Evolutionary conservation across 2,888 invertebrate species (phyloP), one percentile per base, ranked within the genome.

Genomic region (Idaea dimidiata): DNA sequence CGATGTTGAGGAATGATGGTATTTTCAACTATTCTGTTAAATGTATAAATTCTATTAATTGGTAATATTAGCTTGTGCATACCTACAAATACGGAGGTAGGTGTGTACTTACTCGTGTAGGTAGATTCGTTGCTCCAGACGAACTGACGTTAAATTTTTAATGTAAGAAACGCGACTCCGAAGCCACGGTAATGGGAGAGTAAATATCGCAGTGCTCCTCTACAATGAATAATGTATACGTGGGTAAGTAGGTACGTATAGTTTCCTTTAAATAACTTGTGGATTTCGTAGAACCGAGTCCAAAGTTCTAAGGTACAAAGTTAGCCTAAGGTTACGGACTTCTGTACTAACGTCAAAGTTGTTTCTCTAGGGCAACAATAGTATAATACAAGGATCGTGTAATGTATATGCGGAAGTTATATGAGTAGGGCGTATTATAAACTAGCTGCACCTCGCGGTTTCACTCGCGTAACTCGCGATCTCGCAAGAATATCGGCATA

Each of bases 171-270:
- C 80, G 83, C 83, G 86, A 86, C 84, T 82, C 77, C 70, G 75
- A 80, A 80, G 78, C 79, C 82, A 72, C 81, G 76, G 84, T 87
- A 87, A 89, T 88, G 84, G 86, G 79, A 81, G 81, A 83, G 87
- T 89, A 89, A 89, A 89, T 87, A 89, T 87, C 86, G 82, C 79
- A 79, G 81, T 79, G 84, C 84, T 86, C 81, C 83, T 83, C 83
- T 84, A 83, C 84, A 83, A 86, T 89, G 84, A 88, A 89, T 89
- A 86, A 89, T 86, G 87, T 78, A 86, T 83, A 56, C 18, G 18
- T n/a, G n/a, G 18, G 56, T 56, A 18, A 8, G 56, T 56, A 56
- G 17, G 56, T 56, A 56, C 10, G 56, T 56, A 56, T 17, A 14
- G 56, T 56, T 18, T 14, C 17, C 10, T 10, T 56, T 56, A 54